A percentile compares a stretch with the other conserved stretches of the same genome.
Conservation (phyloP, 2,113 vertebrate genomes). For the Monopterus albus region DNA sequence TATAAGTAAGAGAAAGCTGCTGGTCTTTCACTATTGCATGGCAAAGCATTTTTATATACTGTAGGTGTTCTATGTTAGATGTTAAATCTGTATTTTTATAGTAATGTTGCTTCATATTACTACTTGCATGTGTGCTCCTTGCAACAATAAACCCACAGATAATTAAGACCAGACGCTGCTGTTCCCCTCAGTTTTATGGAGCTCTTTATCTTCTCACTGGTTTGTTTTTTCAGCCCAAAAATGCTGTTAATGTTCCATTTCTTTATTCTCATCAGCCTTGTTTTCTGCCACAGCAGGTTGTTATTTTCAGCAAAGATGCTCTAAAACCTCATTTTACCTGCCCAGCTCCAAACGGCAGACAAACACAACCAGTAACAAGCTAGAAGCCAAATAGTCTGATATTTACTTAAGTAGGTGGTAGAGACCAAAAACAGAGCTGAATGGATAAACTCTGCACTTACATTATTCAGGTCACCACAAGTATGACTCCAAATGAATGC, state of each 20-base stretch:
- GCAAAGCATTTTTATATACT: neutral
- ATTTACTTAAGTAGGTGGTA: neutral
- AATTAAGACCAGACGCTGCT: neutral
- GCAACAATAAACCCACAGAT: neutral
- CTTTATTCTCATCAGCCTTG: neutral
- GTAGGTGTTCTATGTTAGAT: too few relatives aligned
- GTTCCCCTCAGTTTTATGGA: neutral
- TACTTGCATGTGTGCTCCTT: neutral
- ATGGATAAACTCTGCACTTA: too few relatives aligned
- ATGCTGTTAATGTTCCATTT: neutral
- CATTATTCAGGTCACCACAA: neutral
- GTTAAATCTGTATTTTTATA: conserved; percentile 12
- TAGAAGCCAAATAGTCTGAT: neutral
- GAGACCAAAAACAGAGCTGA: neutral
- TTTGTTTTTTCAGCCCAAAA: neutral
- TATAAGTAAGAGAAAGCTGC: conserved; percentile 15
- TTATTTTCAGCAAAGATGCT: neutral
- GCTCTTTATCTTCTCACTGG: neutral
- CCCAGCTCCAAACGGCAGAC: too few relatives aligned
- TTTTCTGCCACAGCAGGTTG: neutral
- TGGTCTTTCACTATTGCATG: neutral
- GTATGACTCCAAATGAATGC: neutral
- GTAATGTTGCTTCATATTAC: neutral
- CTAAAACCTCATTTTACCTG: neutral
- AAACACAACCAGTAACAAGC: too few relatives aligned